These are phyloP conservation scores for Sebastiscus albofasciatus DNA, from an alignment of 2,797 vertebrate genomes.

Conservation along the genomic window DNA sequence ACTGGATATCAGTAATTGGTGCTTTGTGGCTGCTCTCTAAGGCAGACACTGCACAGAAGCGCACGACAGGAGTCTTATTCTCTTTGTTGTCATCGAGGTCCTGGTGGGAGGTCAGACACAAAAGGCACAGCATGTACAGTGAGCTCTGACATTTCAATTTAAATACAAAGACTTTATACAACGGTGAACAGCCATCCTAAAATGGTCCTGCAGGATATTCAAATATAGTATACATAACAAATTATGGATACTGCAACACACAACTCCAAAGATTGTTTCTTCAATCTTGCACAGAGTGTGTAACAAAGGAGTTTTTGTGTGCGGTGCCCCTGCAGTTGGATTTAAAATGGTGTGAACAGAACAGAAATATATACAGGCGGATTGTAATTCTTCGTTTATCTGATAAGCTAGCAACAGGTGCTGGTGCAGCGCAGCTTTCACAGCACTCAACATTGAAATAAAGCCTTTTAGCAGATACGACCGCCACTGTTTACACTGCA, in stretches of 20 bases:
- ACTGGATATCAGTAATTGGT: conserved; percentile 89
- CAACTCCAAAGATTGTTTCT: neutral
- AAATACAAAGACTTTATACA: neutral
- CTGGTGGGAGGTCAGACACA: conserved; percentile 66
- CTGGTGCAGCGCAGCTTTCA: conserved; percentile 32
- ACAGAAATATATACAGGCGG: neutral
- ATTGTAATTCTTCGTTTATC: conserved; percentile 39
- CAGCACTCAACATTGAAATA: conserved; percentile 37
- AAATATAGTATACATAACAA: neutral
- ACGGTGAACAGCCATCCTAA: neutral
- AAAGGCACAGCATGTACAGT: conserved; percentile 38
- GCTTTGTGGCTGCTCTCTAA: conserved; percentile 85
- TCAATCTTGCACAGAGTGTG: neutral
- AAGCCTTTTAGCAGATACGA: conserved; percentile 57
- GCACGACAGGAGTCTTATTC: conserved; percentile 74
- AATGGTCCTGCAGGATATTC: neutral
- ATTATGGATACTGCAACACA: neutral
- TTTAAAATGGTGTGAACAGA: conserved; percentile 7
- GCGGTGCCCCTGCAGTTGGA: neutral
- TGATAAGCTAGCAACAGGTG: conserved; percentile 56
- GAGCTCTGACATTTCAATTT: conserved; percentile 25
- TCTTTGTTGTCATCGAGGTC: conserved; percentile 71
- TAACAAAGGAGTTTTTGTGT: neutral
- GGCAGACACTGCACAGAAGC: conserved; percentile 85
- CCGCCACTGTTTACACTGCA: conserved; percentile 61